phyloP scores from a whole-genome alignment of 2,113 vertebrate species.

The Chionodraco myersi region DNA sequence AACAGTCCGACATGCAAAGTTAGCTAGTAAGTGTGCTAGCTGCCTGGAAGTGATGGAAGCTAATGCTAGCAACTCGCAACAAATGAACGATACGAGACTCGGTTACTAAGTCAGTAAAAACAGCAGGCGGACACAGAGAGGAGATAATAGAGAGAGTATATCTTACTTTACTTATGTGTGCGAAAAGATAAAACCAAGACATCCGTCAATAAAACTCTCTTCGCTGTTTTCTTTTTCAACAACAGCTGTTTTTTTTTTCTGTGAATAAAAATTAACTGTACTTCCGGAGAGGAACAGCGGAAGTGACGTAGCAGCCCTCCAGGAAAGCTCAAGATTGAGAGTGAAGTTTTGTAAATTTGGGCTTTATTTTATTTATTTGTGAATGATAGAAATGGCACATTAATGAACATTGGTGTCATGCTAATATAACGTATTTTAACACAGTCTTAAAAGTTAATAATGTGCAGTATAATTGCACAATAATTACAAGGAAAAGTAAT shows the following conservation, averaged over 20 bases:
- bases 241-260: constrained; percentile 83
- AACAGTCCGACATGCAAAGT: constrained; percentile 25
- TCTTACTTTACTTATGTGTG: background rate
- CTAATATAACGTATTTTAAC: background rate
- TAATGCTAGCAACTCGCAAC: constrained; percentile 78
- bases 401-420: background rate
- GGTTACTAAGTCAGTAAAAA: constrained; percentile 41
- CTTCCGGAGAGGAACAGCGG: constrained; percentile 82
- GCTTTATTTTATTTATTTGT: background rate
- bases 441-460: background rate
- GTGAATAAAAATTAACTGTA: constrained; percentile 84
- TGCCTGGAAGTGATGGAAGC: constrained; percentile 54
- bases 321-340: background rate
- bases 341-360: background rate
- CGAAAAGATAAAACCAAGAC: background rate
- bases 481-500: background rate
- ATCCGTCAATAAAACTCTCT: constrained; percentile 71
- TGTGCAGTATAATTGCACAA: background rate
- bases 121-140: constrained; percentile 1
- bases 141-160: background rate
- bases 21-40: constrained; percentile 50
- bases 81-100: constrained; percentile 64
- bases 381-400: too few species aligned
- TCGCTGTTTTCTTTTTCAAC: constrained; percentile 78
- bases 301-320: constrained; percentile 59